A percentile compares a stretch with the other conserved stretches of the same genome.
Conservation (phyloP, 2,888 invertebrate species). For the Diarsia brunnea region DNA sequence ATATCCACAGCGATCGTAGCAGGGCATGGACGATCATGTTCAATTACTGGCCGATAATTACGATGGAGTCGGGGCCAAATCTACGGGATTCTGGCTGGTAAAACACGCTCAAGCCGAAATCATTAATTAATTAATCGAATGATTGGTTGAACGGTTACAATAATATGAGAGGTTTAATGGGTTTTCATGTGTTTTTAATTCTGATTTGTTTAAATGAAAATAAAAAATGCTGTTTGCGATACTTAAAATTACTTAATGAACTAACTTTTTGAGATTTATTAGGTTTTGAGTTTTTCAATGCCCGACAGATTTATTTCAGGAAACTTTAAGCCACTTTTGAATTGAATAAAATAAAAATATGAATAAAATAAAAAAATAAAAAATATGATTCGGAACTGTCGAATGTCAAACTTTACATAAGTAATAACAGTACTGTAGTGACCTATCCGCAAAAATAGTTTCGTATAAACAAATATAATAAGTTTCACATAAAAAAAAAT, state of each 20-base stretch:
- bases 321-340: neutral
- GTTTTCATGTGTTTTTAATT: neutral
- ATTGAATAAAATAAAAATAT: too few species aligned
- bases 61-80: slow-evolving; percentile 24
- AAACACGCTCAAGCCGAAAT: slow-evolving; percentile 20
- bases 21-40: slow-evolving; percentile 45
- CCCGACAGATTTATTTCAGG: neutral
- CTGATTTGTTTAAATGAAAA: neutral
- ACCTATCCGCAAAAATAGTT: too few species aligned
- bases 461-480: too few species aligned
- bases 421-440: too few species aligned
- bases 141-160: slow-evolving; percentile 18
- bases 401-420: too few species aligned
- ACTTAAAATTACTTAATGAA: too few species aligned
- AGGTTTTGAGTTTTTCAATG: too few species aligned
- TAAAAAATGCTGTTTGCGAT: neutral
- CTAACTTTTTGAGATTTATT: neutral
- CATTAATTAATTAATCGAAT: slow-evolving; percentile 46
- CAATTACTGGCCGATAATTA: slow-evolving; percentile 56
- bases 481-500: too few species aligned
- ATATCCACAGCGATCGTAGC: slow-evolving; percentile 13
- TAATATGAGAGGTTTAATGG: slow-evolving; percentile 12
- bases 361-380: too few species aligned
- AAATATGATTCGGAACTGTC: too few species aligned
- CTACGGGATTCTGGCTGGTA: slow-evolving; percentile 23